Conservation (phyloP, 1,140 invertebrate species). For the Diachasma alloeum region DNA sequence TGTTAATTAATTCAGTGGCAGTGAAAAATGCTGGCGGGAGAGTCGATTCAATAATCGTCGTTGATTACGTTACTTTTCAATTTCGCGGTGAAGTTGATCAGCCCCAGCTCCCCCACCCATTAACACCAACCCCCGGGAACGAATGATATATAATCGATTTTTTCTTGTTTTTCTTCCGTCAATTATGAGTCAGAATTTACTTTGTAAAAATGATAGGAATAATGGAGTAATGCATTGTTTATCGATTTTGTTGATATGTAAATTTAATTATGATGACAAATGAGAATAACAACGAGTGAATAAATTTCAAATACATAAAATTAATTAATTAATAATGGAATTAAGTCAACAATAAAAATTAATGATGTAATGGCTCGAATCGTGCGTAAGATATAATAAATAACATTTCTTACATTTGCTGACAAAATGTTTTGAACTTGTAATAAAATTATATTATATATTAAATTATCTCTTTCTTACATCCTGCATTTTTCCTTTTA, state of each 20-base stretch:
- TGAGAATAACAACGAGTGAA: constrained; percentile 30
- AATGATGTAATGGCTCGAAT: constrained; percentile 32
- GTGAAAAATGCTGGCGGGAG: neutral
- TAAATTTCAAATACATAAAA: constrained; percentile 19
- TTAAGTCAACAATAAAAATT: constrained; percentile 27
- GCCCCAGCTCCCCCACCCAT: neutral
- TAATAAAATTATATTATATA: constrained; percentile 60
- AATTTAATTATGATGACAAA: constrained; percentile 8
- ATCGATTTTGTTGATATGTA: constrained; percentile 13
- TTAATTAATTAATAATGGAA: neutral
- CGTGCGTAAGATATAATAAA: constrained; percentile 46
- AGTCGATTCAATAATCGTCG: neutral
- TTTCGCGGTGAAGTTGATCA: neutral
- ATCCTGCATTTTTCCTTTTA: neutral
- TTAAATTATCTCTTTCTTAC: constrained; percentile 38
- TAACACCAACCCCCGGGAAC: neutral
- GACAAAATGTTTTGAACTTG: constrained; percentile 49
- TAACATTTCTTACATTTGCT: constrained; percentile 38
- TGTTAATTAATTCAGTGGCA: neutral
- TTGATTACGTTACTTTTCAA: constrained; percentile 8
- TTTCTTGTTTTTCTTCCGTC: neutral
- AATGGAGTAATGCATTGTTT: neutral
- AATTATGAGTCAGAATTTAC: neutral
- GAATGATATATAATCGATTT: neutral
- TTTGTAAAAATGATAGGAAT: neutral